These are phyloP conservation scores for Alsophila aescularia DNA, from an alignment of 2,888 invertebrate genomes.

Conservation along the genomic window DNA sequence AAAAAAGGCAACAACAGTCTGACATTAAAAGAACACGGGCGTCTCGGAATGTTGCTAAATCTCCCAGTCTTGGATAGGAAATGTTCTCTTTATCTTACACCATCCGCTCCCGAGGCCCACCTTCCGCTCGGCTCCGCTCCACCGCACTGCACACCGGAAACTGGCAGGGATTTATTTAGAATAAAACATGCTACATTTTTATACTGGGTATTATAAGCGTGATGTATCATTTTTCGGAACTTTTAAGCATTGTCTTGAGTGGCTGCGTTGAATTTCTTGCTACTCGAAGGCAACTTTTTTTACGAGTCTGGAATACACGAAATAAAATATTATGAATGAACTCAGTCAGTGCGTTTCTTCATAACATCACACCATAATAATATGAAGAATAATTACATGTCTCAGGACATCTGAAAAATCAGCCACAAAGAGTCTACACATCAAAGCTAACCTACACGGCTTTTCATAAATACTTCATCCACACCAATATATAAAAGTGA, in stretches of 20 bases:
- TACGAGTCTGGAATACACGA: neutral
- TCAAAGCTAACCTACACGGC: too few species aligned
- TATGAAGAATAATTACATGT: too few species aligned
- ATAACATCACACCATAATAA: too few species aligned
- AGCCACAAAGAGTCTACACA: too few species aligned
- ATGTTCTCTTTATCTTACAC: slow-evolving; percentile 84
- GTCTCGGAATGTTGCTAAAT: slow-evolving; percentile 76
- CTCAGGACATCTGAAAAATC: too few species aligned
- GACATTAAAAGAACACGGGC: slow-evolving; percentile 61
- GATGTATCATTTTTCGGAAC: slow-evolving; percentile 29
- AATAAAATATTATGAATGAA: neutral
- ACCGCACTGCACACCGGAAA: slow-evolving; percentile 71
- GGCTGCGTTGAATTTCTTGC: neutral
- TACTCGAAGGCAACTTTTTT: neutral
- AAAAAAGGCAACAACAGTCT: slow-evolving; percentile 48
- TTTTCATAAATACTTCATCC: too few species aligned
- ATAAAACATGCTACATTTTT: slow-evolving; percentile 60
- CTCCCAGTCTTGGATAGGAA: slow-evolving; percentile 80
- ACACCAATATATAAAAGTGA: too few species aligned
- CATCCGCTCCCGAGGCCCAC: slow-evolving; percentile 79
- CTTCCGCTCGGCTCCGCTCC: slow-evolving; percentile 75
- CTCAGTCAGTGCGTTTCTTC: too few species aligned
- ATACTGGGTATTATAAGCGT: slow-evolving; percentile 39
- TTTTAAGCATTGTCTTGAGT: slow-evolving; percentile 7
- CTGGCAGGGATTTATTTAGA: slow-evolving; percentile 72